A percentile compares a stretch with the other conserved stretches of the same genome.
phyloP scores from a whole-genome alignment of 2,113 vertebrate genomes.

The Ascaphus truei region DNA sequence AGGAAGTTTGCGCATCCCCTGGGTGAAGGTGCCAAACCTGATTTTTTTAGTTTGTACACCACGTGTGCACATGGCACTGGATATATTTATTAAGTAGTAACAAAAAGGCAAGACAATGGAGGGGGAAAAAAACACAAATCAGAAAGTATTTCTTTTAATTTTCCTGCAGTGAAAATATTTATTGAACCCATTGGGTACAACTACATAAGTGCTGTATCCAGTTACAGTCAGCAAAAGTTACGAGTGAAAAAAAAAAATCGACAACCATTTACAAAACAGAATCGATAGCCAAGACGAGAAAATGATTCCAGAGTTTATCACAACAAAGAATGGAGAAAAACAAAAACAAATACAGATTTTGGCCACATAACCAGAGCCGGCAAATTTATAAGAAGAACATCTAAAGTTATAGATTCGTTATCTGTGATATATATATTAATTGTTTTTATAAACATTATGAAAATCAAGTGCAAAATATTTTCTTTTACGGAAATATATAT shows the following conservation, averaged over 20 bases:
- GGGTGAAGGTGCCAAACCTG: too few species aligned
- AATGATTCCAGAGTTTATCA: background rate
- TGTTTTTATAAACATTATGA: conserved; percentile 9
- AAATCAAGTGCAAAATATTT: conserved; percentile 30
- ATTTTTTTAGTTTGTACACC: too few species aligned
- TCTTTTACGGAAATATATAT: too few species aligned
- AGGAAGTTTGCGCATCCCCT: too few species aligned
- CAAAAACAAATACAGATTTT: conserved; percentile 5
- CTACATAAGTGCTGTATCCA: background rate
- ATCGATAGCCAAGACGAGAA: too few species aligned
- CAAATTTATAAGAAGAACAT: background rate
- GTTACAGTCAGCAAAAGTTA: too few species aligned
- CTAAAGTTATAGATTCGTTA: background rate
- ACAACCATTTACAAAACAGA: background rate
- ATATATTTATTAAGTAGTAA: too few species aligned
- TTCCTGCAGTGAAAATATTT: conserved; percentile 29
- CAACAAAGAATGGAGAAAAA: too few species aligned
- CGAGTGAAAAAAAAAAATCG: too few species aligned
- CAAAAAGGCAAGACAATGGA: too few species aligned
- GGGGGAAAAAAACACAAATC: background rate
- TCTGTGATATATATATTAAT: background rate
- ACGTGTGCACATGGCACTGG: too few species aligned
- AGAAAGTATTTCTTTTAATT: background rate
- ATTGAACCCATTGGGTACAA: background rate
- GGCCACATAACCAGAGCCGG: conserved; percentile 15